These are phyloP conservation scores for Tichodroma muraria DNA, from an alignment of 2,113 vertebrate genomes.

Conservation along the genomic window DNA sequence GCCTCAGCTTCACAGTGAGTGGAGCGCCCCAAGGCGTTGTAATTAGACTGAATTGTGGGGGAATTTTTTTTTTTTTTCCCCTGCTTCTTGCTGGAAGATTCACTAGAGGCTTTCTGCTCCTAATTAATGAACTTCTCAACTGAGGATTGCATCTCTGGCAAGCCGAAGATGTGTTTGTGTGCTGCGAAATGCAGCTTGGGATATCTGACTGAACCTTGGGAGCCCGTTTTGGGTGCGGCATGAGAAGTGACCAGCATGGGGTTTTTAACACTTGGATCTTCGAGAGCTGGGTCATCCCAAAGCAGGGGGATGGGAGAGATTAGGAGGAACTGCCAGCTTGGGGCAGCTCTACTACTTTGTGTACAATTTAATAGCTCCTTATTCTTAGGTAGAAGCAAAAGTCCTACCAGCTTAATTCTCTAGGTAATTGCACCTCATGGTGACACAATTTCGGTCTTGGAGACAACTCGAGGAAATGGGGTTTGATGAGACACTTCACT, in stretches of 20 bases:
- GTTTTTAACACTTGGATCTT: not conserved
- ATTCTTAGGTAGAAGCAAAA: not conserved
- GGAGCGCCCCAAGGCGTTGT: not conserved
- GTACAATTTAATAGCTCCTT: not conserved
- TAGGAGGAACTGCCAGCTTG: not conserved
- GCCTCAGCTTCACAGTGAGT: not conserved
- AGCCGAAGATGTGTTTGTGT: not conserved
- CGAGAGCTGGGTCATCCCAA: not conserved
- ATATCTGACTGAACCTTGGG: not conserved
- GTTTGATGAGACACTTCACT: not conserved
- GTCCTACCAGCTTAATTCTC: not conserved
- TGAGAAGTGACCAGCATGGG: fast-evolving
- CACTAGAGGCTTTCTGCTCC: constrained; percentile 11
- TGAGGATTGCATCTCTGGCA: not conserved
- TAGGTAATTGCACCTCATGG: not conserved
- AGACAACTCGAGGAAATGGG: not conserved
- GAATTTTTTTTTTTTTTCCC: not conserved
- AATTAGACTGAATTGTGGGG: constrained; percentile 18
- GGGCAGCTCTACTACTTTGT: not conserved
- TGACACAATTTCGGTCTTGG: not conserved
- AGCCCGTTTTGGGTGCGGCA: fast-evolving
- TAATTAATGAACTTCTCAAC: not conserved
- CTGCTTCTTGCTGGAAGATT: not conserved
- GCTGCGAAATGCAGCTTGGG: not conserved
- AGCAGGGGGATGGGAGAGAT: not conserved